These are phyloP conservation scores for Apodemia duryi DNA, from an alignment of 2,888 invertebrate genomes.

Conservation along the genomic window DNA sequence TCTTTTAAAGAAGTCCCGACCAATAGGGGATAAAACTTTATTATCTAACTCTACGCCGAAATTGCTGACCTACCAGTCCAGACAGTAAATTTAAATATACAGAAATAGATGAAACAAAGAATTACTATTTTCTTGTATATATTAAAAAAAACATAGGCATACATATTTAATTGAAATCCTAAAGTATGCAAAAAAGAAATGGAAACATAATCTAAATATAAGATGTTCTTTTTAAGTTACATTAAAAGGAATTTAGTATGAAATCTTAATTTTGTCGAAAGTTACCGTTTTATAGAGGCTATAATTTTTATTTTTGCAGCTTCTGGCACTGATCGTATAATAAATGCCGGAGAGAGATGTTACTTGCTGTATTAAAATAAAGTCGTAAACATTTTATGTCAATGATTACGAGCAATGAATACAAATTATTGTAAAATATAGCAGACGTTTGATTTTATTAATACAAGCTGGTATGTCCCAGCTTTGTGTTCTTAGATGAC, in stretches of 20 bases:
- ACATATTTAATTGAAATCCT: too few relatives aligned
- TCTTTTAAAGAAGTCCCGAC: too few relatives aligned
- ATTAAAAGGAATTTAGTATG: not conserved
- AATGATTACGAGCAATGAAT: not conserved
- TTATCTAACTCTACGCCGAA: too few relatives aligned
- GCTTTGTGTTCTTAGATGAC: not conserved
- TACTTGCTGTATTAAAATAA: not conserved
- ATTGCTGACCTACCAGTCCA: too few relatives aligned
- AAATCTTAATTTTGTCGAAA: conserved; percentile 2
- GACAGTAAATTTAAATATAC: too few relatives aligned
- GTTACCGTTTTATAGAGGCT: not conserved
- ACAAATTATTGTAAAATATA: not conserved
- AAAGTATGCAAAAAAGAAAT: too few relatives aligned
- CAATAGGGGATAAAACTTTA: too few relatives aligned
- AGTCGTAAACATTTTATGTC: not conserved
- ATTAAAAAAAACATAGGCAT: too few relatives aligned
- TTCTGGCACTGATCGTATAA: not conserved
- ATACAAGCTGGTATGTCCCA: not conserved
- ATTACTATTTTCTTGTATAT: too few relatives aligned
- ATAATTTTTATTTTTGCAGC: not conserved
- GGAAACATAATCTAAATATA: too few relatives aligned
- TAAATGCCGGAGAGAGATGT: not conserved
- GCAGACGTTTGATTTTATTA: not conserved
- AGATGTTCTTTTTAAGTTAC: not conserved
- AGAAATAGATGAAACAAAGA: too few relatives aligned